phyloP scores from a whole-genome alignment of 2,113 vertebrate genomes.

The Ariopsis seemanni region DNA sequence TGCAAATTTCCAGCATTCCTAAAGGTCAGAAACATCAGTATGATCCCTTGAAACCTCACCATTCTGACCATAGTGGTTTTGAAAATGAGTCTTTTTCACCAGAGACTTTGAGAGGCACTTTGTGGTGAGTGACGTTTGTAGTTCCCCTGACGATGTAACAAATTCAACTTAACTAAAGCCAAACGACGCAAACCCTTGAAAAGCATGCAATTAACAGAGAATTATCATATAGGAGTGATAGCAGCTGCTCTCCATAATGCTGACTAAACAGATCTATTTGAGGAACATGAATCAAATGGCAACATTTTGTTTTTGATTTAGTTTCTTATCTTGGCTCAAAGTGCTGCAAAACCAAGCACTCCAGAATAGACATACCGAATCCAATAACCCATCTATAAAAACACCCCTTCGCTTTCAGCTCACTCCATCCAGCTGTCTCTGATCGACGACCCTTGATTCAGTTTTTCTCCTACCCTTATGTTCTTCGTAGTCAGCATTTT shows the following conservation, averaged over 20 bases:
- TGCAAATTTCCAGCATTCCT: constrained; percentile 24
- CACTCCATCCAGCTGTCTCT: background rate
- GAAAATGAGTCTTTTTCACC: constrained; percentile 17
- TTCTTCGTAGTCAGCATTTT: background rate
- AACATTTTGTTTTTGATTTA: background rate
- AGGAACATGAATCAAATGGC: background rate
- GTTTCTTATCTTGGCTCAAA: constrained; percentile 14
- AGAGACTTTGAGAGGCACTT: constrained; percentile 28
- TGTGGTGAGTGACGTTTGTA: constrained; percentile 32
- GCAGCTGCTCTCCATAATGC: constrained; percentile 4
- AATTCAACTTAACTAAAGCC: constrained; percentile 16
- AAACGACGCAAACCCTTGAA: background rate
- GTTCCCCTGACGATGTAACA: constrained; percentile 8
- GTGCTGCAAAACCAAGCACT: background rate
- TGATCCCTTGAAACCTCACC: constrained; percentile 10
- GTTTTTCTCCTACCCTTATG: background rate
- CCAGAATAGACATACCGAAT: background rate
- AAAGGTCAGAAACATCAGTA: constrained; percentile 22
- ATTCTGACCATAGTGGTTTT: constrained; percentile 30
- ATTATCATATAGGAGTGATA: background rate
- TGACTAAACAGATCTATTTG: constrained; percentile 13
- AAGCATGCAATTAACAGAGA: background rate
- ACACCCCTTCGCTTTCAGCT: background rate
- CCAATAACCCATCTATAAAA: background rate
- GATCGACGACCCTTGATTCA: background rate